Conservation (phyloP, 2,888 invertebrate species). For the Mimas tiliae region DNA sequence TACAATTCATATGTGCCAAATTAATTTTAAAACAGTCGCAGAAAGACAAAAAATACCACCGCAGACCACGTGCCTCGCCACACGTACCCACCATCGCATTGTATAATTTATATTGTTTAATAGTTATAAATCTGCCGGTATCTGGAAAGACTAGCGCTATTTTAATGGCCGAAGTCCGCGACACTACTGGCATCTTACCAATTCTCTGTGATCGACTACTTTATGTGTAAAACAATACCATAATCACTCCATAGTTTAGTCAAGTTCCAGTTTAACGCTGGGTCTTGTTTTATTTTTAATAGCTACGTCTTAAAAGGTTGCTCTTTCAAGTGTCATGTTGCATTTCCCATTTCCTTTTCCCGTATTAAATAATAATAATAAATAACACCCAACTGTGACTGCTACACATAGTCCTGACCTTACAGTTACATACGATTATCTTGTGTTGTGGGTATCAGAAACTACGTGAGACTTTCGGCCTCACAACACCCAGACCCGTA, state of each 20-base stretch:
- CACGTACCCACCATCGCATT: conserved; percentile 1
- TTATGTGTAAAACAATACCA: conserved; percentile 10
- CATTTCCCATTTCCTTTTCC: too few relatives aligned
- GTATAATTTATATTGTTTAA: conserved; percentile 18
- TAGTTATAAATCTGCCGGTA: conserved; percentile 10
- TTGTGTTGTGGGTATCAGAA: too few relatives aligned
- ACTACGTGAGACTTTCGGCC: too few relatives aligned
- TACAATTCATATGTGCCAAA: background rate
- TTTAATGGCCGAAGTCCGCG: conserved; percentile 1
- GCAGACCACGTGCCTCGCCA: background rate
- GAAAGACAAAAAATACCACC: background rate
- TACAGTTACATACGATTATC: too few relatives aligned
- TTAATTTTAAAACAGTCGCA: background rate
- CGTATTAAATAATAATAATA: too few relatives aligned
- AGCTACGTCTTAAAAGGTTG: background rate
- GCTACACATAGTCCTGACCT: too few relatives aligned
- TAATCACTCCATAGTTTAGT: conserved; percentile 10
- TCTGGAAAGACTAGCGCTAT: conserved; percentile 9
- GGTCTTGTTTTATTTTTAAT: background rate
- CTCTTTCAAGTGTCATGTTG: too few relatives aligned
- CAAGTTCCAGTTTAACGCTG: background rate
- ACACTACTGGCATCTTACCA: conserved; percentile 14
- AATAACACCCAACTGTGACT: too few relatives aligned
- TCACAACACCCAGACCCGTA: too few relatives aligned
- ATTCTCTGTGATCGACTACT: background rate